These are phyloP conservation scores for Eidolon dupreanum DNA, from an alignment of 2,797 vertebrate species.

Conservation along the genomic window DNA sequence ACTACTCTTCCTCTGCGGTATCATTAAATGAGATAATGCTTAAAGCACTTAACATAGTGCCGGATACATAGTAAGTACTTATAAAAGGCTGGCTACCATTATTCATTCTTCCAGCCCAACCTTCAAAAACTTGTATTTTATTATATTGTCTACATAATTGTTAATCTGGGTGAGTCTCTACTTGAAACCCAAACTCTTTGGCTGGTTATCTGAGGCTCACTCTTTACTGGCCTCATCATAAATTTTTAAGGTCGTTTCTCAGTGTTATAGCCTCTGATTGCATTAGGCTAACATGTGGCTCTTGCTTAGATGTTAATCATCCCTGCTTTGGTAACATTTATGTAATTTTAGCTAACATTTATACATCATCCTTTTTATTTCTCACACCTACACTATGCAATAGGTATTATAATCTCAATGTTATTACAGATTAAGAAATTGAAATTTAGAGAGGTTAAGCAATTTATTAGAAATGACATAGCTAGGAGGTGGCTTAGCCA, in stretches of 20 bases:
- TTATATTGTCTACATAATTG: not conserved
- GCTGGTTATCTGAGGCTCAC: not conserved
- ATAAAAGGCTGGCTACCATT: not conserved
- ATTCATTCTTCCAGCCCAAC: not conserved
- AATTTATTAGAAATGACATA: not conserved
- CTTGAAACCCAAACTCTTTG: not conserved
- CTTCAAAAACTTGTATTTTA: not conserved
- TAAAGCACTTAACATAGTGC: not conserved
- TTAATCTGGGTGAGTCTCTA: not conserved
- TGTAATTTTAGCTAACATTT: not conserved
- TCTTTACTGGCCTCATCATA: not conserved
- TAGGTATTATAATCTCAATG: not conserved
- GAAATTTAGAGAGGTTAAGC: not conserved
- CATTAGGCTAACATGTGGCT: not conserved
- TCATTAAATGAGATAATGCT: not conserved
- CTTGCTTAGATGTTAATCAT: not conserved
- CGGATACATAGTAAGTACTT: not conserved
- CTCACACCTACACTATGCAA: not conserved
- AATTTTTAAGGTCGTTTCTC: not conserved
- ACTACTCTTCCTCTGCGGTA: not conserved
- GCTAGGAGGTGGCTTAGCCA: not conserved
- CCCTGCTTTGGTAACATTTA: not conserved
- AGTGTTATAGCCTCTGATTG: not conserved
- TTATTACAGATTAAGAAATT: conserved; percentile 2
- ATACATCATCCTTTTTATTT: not conserved